Conservation (phyloP, 2,888 invertebrate genomes). For the Acleris cristana region DNA sequence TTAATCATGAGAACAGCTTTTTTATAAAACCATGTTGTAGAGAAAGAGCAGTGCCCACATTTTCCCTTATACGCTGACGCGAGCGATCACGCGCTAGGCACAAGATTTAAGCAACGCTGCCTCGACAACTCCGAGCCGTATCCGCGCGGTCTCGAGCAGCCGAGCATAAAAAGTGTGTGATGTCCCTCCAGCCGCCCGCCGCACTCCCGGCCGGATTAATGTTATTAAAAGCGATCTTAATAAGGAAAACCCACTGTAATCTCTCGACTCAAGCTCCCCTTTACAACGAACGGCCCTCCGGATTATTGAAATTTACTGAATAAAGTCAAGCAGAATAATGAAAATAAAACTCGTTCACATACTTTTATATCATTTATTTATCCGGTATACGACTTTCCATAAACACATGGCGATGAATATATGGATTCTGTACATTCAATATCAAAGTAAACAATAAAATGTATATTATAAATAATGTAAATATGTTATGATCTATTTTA, state of each 20-base stretch:
- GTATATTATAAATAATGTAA: constrained; percentile 68
- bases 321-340: constrained; percentile 32
- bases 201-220: constrained; percentile 27
- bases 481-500: constrained; percentile 62
- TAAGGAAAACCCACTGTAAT: constrained; percentile 28
- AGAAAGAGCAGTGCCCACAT: background rate
- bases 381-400: constrained; percentile 74
- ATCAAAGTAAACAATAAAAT: constrained; percentile 79
- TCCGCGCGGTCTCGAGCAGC: background rate
- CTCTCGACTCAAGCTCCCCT: constrained; percentile 5
- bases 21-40: background rate
- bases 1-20: no score
- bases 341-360: constrained; percentile 53
- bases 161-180: constrained; percentile 9
- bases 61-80: background rate
- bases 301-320: constrained; percentile 32
- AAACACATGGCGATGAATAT: constrained; percentile 76
- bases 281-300: background rate
- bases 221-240: constrained; percentile 32
- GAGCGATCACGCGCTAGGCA: background rate
- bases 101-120: background rate
- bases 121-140: background rate
- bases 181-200: constrained; percentile 4
- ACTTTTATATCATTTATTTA: constrained; percentile 71
- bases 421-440: constrained; percentile 76